Evolutionary conservation across 1,140 invertebrate species (phyloP), one percentile per base, ranked within the genome.

Genomic region (Eriocheir sinensis): DNA sequence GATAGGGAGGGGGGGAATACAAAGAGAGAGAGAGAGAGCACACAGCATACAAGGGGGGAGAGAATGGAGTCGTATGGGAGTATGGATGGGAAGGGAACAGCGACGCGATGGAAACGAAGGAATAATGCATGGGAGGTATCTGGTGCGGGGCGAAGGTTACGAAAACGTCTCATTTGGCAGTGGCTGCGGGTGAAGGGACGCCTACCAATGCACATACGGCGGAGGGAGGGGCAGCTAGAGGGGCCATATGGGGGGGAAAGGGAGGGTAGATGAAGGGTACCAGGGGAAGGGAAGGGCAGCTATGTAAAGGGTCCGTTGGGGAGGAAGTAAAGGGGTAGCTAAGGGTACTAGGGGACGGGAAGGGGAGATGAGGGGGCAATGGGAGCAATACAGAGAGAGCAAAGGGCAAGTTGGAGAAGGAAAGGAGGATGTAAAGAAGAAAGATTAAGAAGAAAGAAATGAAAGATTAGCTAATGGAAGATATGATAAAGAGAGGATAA

Each of bases 81-180:
- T 38, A 40, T 27, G 38, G 53, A 34, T 9, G 38, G 36, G 27
- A 40, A 79, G 90, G 30, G 72, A 30, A 30, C 32, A 79, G 32
- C 32, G 32, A 21, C 41, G 36, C 34, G 15, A 72, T 21, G 53
- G 30, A 21, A 41, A 80, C 53, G 81, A 79, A 72, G 21, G 60
- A 91, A 91, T 91, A 38, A 91, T 91, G 8, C 53, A 91, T 91
- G 60, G 17, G 53, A 91, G 90, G 72, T 80, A 79, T 91, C 38
- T 36, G 90, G 90, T 27, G 40, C 8, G 15, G n/a, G 53, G 44
- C 8, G 53, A 34, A 34, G 30, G 89, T 60, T 44, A 53, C 34
- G 34, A 90, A 90, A 90, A 90, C 60, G 89, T 34, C 41, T 30
- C 89, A 90, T 90, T 90, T n/a, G 15, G 89, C 60, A 90, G 30